A percentile compares a stretch with the other conserved stretches of the same genome.
These are phyloP conservation scores for Panagrolaimus sp. DNA, from an alignment of 1,140 invertebrate species.

Conservation along the genomic window DNA sequence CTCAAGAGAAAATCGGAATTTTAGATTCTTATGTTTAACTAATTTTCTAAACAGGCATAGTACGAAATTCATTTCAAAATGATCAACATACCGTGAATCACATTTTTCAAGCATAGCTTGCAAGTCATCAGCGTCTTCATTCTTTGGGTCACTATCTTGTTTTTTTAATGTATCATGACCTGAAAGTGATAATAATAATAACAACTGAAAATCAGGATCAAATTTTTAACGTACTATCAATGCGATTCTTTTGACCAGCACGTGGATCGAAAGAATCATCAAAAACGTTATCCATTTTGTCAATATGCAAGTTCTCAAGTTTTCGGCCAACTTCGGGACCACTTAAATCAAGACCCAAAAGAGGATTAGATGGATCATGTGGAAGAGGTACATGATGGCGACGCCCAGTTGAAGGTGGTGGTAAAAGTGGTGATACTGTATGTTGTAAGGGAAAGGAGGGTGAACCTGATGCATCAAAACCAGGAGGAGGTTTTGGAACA, in stretches of 20 bases:
- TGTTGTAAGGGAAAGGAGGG: background rate
- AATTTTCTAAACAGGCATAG: too few species aligned
- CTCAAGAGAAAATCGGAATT: too few species aligned
- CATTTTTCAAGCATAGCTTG: background rate
- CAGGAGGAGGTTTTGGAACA: constrained; percentile 40
- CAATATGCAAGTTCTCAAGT: constrained; percentile 22
- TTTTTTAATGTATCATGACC: too few species aligned
- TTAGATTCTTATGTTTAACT: too few species aligned
- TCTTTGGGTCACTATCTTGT: background rate
- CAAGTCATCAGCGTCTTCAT: background rate
- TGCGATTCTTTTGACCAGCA: constrained; percentile 30
- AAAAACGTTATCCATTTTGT: constrained; percentile 40
- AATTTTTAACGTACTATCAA: background rate
- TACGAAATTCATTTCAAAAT: too few species aligned
- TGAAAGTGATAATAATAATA: too few species aligned
- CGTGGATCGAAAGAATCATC: constrained; percentile 53
- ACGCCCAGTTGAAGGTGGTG: constrained; percentile 23
- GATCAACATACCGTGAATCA: constrained; percentile 10
- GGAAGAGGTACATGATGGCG: constrained; percentile 23
- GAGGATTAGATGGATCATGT: constrained; percentile 19
- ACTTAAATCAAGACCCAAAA: constrained; percentile 5
- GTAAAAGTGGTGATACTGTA: constrained; percentile 23
- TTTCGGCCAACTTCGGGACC: constrained; percentile 23
- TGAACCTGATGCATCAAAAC: constrained; percentile 8
- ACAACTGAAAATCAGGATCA: background rate